These are phyloP conservation scores for Peromyscus californicus DNA, from an alignment of 2,113 vertebrate genomes.

Conservation along the genomic window DNA sequence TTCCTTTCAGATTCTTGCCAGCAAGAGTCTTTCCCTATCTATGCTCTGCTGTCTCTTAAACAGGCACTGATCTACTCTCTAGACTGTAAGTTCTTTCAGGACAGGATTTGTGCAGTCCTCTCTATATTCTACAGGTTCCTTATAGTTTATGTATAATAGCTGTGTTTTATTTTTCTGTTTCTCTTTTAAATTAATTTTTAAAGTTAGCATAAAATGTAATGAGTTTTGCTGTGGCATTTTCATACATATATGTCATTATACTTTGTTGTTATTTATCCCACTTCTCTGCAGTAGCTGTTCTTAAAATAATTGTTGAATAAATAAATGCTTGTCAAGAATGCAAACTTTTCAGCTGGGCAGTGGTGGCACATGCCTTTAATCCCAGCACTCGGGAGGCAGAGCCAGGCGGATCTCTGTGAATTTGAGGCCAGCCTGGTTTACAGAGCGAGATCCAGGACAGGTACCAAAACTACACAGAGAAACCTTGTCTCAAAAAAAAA, in stretches of 20 bases:
- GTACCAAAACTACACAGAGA: no score
- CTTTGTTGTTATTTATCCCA: neutral
- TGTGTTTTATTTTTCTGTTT: neutral
- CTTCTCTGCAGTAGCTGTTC: neutral
- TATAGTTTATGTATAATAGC: neutral
- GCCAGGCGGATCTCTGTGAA: no score
- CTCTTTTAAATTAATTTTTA: neutral
- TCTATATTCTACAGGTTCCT: neutral
- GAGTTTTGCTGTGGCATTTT: neutral
- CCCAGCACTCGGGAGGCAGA: no score
- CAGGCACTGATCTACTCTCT: neutral
- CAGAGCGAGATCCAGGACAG: no score
- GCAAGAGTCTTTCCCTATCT: neutral
- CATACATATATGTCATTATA: neutral
- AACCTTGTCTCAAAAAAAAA: no score
- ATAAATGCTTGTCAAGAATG: slow-evolving; percentile 16
- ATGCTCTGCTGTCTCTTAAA: neutral
- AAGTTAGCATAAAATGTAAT: neutral
- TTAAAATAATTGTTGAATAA: slow-evolving; percentile 52
- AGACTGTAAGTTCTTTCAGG: neutral
- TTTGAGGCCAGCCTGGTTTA: no score
- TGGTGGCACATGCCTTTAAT: no score
- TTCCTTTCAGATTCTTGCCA: neutral
- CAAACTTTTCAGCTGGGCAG: neutral
- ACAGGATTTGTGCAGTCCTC: neutral